These are phyloP conservation scores for Danaus melanippus DNA, from an alignment of 1,140 invertebrate species.

Conservation along the genomic window DNA sequence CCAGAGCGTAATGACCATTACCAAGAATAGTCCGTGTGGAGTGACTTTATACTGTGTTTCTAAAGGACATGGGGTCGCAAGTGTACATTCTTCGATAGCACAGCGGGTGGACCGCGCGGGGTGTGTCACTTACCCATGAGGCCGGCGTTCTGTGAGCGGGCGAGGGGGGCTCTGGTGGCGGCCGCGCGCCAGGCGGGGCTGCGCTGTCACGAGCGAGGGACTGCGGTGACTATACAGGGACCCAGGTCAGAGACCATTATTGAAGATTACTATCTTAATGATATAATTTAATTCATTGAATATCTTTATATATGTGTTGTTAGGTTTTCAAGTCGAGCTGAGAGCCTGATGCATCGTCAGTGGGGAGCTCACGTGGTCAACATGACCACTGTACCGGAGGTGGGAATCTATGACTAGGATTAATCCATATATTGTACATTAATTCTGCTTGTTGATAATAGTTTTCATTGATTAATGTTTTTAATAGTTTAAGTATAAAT, in stretches of 20 bases:
- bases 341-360: constrained; percentile 87
- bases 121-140: constrained; percentile 96
- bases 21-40: too few relatives aligned
- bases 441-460: too few relatives aligned
- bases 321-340: constrained; percentile 91
- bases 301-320: constrained; percentile 76
- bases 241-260: constrained; percentile 36
- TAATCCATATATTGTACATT: too few relatives aligned
- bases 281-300: too few relatives aligned
- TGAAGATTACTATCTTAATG: neutral
- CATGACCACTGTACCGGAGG: constrained; percentile 98
- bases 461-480: too few relatives aligned
- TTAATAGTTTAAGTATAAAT: too few relatives aligned
- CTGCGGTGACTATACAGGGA: constrained; percentile 94
- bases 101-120: constrained; percentile 74
- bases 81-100: constrained; percentile 91
- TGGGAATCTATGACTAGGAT: too few relatives aligned
- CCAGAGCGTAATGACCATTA: too few relatives aligned
- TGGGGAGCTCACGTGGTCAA: constrained; percentile 95
- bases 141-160: constrained; percentile 85
- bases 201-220: constrained; percentile 78
- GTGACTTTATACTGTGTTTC: too few relatives aligned
- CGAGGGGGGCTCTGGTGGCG: constrained; percentile 78
- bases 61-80: constrained; percentile 80
- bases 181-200: constrained; percentile 77